Percentiles rank a stretch among this genome's conserved stretches.
phyloP scores from a whole-genome alignment of 2,113 vertebrate genomes.

The Osmerus eperlanus region DNA sequence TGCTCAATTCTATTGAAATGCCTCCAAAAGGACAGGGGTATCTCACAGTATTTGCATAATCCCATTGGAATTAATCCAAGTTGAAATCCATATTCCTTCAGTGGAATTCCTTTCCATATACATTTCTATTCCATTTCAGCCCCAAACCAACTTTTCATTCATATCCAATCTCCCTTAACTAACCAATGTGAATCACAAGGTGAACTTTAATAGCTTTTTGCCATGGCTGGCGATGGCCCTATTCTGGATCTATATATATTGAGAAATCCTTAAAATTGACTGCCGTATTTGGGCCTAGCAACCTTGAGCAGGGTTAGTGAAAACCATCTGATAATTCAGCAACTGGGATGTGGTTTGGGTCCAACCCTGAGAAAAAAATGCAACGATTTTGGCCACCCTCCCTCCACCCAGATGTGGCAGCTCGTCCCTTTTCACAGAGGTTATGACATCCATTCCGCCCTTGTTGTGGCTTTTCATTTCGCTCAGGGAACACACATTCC shows the following conservation, averaged over 20 bases:
- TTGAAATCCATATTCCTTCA: background rate
- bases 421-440: background rate
- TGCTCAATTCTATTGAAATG: background rate
- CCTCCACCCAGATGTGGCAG: background rate
- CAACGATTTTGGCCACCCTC: too few species aligned
- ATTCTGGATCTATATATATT: background rate
- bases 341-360: background rate
- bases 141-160: background rate
- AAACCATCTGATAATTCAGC: background rate
- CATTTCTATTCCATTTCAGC: background rate
- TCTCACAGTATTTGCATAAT: background rate
- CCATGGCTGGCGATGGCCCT: too few species aligned
- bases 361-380: background rate
- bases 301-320: background rate
- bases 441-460: background rate
- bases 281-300: background rate
- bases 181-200: background rate
- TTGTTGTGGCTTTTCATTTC: background rate
- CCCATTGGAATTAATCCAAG: background rate
- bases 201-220: too few species aligned
- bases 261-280: background rate
- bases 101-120: background rate
- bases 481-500: background rate
- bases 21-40: background rate
- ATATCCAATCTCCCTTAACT: background rate